Evolutionary conservation across 2,113 vertebrate species (phyloP), one percentile per base, ranked within the genome.

Genomic region (Lophius piscatorius): DNA sequence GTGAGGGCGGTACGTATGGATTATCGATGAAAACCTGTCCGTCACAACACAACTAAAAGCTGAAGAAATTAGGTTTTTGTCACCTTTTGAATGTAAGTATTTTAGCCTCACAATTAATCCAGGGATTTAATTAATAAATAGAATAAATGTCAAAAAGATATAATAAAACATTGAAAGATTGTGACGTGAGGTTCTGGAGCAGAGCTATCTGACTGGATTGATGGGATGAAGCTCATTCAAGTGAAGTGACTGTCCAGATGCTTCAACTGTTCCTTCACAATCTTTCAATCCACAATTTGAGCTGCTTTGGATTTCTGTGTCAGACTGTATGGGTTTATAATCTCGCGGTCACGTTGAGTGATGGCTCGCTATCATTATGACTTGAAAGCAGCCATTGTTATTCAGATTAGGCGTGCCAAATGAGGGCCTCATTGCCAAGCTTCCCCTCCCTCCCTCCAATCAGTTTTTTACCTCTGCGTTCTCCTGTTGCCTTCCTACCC

Each of bases 361-460:
- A 86, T 79, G 71, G 73, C 17, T 45, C 49, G 69, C 42, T 67
- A 81, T 90, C 89, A 78, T 88, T 70, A 68, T 23, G 54, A 68
- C 52, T 60, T 85, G 77, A 87, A 89, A 85, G 76, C 71, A 35
- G 21, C 44, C 61, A 62, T 77, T 79, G 84, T 90, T 83, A 89
- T 90, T 90, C 60, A 86, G 89, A 91, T 89, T 76, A 87, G 70
- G 54, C 49, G 34, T 77, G 74, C 69, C 72, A 84, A 86, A 78
- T 44, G 61, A 80, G 57, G 33, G 48, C 57, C 9, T 48, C 60
- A 57, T 70, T 47, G 59, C 70, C 75, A 62, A 74, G 76, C 81
- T 63, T 77, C 71, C 70, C 58, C 59, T 80, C 70, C 29, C 44
- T 63, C 63, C 49, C 41, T 26, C n/a, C 26, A 6, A 63, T 63